phyloP scores from a whole-genome alignment of 2,797 vertebrate species.

The Hephaestus fuliginosus region DNA sequence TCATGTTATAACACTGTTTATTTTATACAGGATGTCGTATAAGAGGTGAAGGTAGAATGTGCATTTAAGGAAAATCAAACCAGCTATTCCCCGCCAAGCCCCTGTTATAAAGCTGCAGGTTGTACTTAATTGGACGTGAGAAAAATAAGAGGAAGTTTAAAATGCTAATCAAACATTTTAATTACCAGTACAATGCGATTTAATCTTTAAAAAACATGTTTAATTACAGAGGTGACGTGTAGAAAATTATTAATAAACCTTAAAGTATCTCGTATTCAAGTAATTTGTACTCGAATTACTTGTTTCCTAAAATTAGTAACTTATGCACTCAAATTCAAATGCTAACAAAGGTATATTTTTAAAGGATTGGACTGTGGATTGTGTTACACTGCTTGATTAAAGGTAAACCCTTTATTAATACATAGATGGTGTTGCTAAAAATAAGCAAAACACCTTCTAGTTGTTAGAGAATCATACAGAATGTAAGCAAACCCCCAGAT shows the following conservation, averaged over 20 bases:
- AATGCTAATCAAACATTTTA: constrained; percentile 7
- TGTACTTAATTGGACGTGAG: not conserved
- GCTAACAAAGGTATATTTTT: not conserved
- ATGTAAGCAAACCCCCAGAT: not conserved
- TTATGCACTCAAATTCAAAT: not conserved
- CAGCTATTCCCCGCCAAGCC: not conserved
- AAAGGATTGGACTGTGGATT: too few relatives aligned
- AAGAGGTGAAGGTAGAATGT: not conserved
- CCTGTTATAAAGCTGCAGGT: not conserved
- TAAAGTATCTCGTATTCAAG: not conserved
- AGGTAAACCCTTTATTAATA: not conserved
- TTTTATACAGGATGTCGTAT: not conserved
- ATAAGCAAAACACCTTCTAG: not conserved
- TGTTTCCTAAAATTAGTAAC: not conserved
- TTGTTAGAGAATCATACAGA: not conserved
- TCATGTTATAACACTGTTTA: not conserved
- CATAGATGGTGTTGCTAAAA: not conserved
- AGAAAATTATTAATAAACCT: not conserved
- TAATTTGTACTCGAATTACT: not conserved
- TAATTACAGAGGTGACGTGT: not conserved
- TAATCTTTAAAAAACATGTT: not conserved
- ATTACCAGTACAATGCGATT: not conserved
- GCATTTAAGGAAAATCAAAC: not conserved
- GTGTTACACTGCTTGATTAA: not conserved
- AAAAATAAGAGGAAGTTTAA: not conserved